Percentiles rank a stretch among this genome's conserved stretches.
phyloP scores from a whole-genome alignment of 2,797 vertebrate species.

The Sebastolobus alascanus region DNA sequence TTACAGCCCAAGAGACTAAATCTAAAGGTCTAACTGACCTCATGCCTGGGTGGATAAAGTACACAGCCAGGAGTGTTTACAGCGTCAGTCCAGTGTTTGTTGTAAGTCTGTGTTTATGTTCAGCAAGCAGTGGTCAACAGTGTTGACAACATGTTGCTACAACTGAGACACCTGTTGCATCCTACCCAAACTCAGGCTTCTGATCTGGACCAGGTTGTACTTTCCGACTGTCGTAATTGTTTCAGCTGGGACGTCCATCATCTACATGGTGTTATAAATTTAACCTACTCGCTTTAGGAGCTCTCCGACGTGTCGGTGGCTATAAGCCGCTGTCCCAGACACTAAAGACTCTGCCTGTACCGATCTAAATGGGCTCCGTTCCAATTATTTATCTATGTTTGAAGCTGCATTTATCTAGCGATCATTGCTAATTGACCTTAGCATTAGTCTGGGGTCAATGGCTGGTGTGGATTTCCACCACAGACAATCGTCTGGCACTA shows the following conservation, averaged over 20 bases:
- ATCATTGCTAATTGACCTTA: constrained; percentile 64
- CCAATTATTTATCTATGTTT: constrained; percentile 64
- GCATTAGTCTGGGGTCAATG: constrained; percentile 58
- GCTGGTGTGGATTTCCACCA: constrained; percentile 46
- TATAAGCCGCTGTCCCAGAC: constrained; percentile 67
- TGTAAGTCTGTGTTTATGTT: constrained; percentile 26
- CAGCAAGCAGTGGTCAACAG: constrained; percentile 20
- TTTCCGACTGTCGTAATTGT: constrained; percentile 57
- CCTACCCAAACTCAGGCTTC: constrained; percentile 14
- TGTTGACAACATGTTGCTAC: constrained; percentile 56
- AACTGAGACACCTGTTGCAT: constrained; percentile 48
- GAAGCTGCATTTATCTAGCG: constrained; percentile 60
- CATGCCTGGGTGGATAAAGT: not conserved
- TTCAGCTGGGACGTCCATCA: constrained; percentile 76
- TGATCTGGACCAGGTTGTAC: constrained; percentile 34
- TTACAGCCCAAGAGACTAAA: not conserved
- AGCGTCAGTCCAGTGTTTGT: constrained; percentile 9
- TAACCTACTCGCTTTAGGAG: constrained; percentile 69
- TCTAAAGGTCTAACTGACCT: not conserved
- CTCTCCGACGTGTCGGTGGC: constrained; percentile 28
- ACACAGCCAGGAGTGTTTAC: constrained; percentile 17
- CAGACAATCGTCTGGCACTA: constrained; percentile 48
- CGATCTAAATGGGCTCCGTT: constrained; percentile 43
- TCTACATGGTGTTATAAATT: constrained; percentile 68
- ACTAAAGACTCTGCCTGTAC: constrained; percentile 46